These are phyloP conservation scores for Lasioglossum morio DNA, from an alignment of 2,888 invertebrate species.

Conservation along the genomic window DNA sequence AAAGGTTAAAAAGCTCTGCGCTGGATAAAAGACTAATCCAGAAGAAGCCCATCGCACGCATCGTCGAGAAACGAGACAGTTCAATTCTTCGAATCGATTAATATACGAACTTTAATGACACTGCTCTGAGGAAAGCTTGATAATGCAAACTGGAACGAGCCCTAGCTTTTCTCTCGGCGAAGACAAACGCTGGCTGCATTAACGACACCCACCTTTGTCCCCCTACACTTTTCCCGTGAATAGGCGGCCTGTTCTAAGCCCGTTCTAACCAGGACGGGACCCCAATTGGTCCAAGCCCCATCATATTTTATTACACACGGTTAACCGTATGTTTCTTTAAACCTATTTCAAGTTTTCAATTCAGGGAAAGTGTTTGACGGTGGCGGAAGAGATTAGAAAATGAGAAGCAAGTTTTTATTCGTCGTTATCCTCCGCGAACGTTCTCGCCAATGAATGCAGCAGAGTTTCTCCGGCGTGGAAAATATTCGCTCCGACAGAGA, in stretches of 20 bases:
- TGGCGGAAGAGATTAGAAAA: too few species aligned
- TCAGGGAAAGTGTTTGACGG: too few species aligned
- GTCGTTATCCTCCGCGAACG: conserved; percentile 29
- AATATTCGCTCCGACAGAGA: conserved; percentile 53
- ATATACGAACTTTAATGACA: background rate
- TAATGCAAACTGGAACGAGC: conserved; percentile 3
- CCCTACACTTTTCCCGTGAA: background rate
- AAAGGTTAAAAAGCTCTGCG: too few species aligned
- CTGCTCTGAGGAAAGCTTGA: conserved; percentile 7
- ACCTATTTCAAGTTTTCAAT: too few species aligned
- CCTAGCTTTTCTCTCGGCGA: background rate
- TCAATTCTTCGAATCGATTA: conserved; percentile 2
- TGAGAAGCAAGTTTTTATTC: background rate
- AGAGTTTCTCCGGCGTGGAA: conserved; percentile 38
- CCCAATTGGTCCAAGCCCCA: background rate
- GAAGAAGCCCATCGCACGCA: too few species aligned
- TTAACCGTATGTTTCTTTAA: too few species aligned
- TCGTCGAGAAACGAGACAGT: too few species aligned
- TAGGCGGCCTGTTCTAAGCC: background rate
- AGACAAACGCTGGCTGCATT: background rate
- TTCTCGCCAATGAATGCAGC: conserved; percentile 39
- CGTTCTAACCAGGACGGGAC: background rate
- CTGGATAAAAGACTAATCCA: too few species aligned
- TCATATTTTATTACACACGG: background rate
- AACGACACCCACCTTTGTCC: background rate